Evolutionary conservation across 2,113 vertebrate genomes (phyloP).

Genomic region (Xyliphius kryptos): DNA sequence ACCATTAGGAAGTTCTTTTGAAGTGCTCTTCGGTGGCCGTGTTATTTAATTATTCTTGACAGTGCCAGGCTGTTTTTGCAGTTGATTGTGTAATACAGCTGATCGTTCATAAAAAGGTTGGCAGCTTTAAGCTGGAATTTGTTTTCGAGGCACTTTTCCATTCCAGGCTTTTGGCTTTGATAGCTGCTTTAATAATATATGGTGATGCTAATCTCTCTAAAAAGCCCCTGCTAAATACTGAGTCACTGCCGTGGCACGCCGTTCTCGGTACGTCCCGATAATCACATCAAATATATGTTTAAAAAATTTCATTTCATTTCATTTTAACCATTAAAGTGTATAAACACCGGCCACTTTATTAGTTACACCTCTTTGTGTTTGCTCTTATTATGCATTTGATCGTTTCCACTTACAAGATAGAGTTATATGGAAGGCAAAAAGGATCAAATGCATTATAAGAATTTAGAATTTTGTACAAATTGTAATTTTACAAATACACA

Average conservation of each 20-base stretch:
- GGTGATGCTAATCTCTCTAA: background rate
- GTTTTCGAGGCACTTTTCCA: background rate
- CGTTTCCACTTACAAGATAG: too few species aligned
- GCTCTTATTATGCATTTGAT: too few species aligned
- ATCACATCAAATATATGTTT: too few species aligned
- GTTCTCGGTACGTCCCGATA: too few species aligned
- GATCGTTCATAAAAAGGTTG: background rate
- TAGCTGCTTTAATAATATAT: background rate
- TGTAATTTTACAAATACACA: too few species aligned
- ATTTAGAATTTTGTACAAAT: too few species aligned
- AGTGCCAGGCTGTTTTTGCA: background rate
- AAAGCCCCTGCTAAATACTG: background rate
- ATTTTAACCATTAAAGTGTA: too few species aligned
- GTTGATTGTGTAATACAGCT: background rate
- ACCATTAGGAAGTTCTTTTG: background rate
- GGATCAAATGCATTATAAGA: too few species aligned
- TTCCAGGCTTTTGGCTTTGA: background rate
- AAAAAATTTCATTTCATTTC: too few species aligned
- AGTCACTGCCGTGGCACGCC: background rate
- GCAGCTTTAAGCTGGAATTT: background rate
- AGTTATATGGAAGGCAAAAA: too few species aligned
- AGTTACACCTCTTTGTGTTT: too few species aligned
- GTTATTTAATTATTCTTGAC: background rate
- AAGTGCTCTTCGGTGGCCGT: background rate
- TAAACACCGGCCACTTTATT: too few species aligned